Base-by-base conservation (phyloP, 2,888 invertebrate species). In the Cyaniris semiargus region DNA sequence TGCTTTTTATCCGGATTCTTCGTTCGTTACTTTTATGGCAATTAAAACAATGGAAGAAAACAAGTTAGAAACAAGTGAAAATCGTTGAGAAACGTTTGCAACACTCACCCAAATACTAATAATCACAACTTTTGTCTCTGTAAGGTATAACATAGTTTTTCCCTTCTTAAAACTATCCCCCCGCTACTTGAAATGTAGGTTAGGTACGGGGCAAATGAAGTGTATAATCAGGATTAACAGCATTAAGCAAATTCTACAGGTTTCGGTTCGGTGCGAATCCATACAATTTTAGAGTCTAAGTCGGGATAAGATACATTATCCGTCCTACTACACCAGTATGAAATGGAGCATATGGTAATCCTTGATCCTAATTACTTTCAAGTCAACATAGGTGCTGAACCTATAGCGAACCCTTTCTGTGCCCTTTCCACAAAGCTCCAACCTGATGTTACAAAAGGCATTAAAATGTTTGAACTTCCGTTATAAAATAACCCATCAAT, bases 231-330 rank as follows among this genome's bases (percentile, higher is more conserved):
- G 72, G 72, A 72, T 72, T 72, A 72, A 15, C 23, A 72, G 21
- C 27, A 74, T 23, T 53, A 53, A 53, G 44, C 72, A 23, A 48
- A 23, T 23, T 74, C n/a, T 71, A 34, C n/a, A 38, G 48, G 74
- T 72, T 38, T 72, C 72, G 27, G 23, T 53, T 74, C 27, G 48
- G 27, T 23, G 44, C 48, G 74, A 74, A 53, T 48, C 74, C 74
- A 53, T 74, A 74, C 53, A 74, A 74, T 27, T 23, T 48, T 74
- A 23, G 48, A 21, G 48, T 21, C 70, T 74, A 74, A 74, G 74
- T 53, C 74, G 74, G 74, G 74, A 53, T 74, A 48, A 74, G 53
- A 23, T 74, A 48, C 27, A 23, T 18, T 74, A 74, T 74, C 74
- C 74, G 71, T 71, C 71, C 23, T 53, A 53, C 74, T 74, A 44